Percentiles rank a stretch among this genome's conserved stretches.
Evolutionary conservation across 2,888 invertebrate genomes (phyloP).

Genomic region (Platycheirus rosarum): DNA sequence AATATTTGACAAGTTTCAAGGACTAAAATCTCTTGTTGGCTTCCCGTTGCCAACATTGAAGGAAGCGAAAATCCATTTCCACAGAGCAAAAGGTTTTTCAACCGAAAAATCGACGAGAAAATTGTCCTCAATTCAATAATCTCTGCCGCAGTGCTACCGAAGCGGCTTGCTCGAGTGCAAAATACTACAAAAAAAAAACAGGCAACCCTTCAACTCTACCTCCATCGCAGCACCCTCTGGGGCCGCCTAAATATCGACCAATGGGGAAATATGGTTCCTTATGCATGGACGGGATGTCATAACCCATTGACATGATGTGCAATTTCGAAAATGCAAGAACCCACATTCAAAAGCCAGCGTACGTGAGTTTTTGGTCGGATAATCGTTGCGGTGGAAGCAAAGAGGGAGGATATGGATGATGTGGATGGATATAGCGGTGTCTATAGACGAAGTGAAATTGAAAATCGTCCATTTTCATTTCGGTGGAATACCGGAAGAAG

Average conservation of each 20-base stretch:
- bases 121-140: conserved; percentile 69
- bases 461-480: conserved; percentile 51
- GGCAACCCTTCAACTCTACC: background rate
- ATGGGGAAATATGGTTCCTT: conserved; percentile 45
- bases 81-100: conserved; percentile 42
- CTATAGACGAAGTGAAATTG: conserved; percentile 42
- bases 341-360: background rate
- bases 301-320: conserved; percentile 71
- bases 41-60: conserved; percentile 11
- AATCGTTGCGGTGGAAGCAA: background rate
- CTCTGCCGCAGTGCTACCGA: conserved; percentile 26
- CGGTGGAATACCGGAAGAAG: conserved; percentile 37
- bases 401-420: background rate
- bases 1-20: conserved; percentile 53
- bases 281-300: conserved; percentile 70
- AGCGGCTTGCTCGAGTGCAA: conserved; percentile 31
- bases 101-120: conserved; percentile 66
- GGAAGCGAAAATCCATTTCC: conserved; percentile 47
- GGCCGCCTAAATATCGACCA: conserved; percentile 1
- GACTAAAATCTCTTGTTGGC: conserved; percentile 22
- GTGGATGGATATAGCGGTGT: conserved; percentile 19
- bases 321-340: conserved; percentile 53
- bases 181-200: background rate
- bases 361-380: conserved; percentile 37
- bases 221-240: background rate